These are phyloP conservation scores for Lasioglossum malachurum DNA, from an alignment of 2,888 invertebrate species.

Conservation along the genomic window DNA sequence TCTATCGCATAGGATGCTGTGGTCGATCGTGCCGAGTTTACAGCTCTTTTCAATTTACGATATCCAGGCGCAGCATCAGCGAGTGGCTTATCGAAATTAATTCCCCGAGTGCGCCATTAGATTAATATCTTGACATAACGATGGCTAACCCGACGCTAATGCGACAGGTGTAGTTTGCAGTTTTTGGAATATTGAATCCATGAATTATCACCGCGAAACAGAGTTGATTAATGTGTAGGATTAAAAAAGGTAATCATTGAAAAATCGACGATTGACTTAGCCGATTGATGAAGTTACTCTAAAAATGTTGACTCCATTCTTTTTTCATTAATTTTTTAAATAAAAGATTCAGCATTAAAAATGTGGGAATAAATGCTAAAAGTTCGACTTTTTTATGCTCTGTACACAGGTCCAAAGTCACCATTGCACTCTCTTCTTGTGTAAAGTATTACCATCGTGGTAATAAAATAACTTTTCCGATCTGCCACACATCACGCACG, in stretches of 20 bases:
- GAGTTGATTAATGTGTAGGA: too few species aligned
- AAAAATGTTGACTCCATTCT: background rate
- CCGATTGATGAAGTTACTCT: background rate
- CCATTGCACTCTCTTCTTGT: background rate
- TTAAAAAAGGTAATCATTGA: too few species aligned
- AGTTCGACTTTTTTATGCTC: background rate
- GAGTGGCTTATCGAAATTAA: slow-evolving; percentile 32
- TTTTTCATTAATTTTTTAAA: background rate
- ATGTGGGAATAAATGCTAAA: background rate
- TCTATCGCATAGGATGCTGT: slow-evolving; percentile 6
- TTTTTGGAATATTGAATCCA: background rate
- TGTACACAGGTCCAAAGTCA: background rate
- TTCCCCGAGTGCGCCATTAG: slow-evolving; percentile 7
- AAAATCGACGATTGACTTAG: too few species aligned
- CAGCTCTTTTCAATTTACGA: slow-evolving; percentile 32
- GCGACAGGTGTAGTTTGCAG: slow-evolving; percentile 4
- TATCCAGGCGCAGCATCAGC: background rate
- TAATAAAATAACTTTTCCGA: background rate
- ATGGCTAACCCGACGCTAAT: slow-evolving; percentile 3
- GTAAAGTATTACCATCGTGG: background rate
- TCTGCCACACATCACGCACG: background rate
- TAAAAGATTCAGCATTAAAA: background rate
- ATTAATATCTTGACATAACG: slow-evolving; percentile 10
- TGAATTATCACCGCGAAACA: background rate
- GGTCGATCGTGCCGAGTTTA: slow-evolving; percentile 19